Evolutionary conservation across 2,888 invertebrate genomes (phyloP), one percentile per base, ranked within the genome.

Genomic region (Dynastes tityus): DNA sequence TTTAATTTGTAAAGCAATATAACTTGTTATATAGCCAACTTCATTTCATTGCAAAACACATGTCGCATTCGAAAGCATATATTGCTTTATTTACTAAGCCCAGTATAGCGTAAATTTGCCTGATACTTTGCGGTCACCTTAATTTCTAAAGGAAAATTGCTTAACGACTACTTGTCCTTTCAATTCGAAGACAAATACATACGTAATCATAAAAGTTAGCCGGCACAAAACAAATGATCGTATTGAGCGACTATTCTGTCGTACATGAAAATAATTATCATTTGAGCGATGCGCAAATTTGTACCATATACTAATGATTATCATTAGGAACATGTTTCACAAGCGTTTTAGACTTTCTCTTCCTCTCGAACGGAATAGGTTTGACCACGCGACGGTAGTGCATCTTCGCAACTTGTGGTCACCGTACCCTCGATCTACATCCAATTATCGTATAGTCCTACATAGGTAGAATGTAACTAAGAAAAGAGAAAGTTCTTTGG

Each of bases 321-420:
- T 64, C 11, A 64, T 64, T 64, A 37, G 9, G 13, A 16, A 45
- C 67, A 67, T 67, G 45, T 49, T 49, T 13, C 45, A 22, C 32
- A 49, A 27, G 45, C 67, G 45, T 67, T 67, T 9, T 22, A 2
- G 49, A 67, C 67, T 67, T 67, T 67, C 67, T 67, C 67, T 49
- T 58, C 55, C 55, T 45, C 45, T 49, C 27, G 6, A n/a, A 67
- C 22, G 11, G 16, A 67, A 22, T 49, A 49, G 16, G 29, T 64
- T 64, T 64, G 22, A 55, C 55, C 27, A 32, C 29, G 29, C 29
- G 29, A 32, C 27, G 32, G 63, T 29, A 58, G 8, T 8, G 63
- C 63, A 63, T 58, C 29, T 29, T 63, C 63, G 27, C 8, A 29
- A 63, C 63, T 63, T 63, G 63, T 63, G 63, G 63, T 63, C 32